phyloP scores from a whole-genome alignment of 2,888 invertebrate species.

The Hedychridium roseum region DNA sequence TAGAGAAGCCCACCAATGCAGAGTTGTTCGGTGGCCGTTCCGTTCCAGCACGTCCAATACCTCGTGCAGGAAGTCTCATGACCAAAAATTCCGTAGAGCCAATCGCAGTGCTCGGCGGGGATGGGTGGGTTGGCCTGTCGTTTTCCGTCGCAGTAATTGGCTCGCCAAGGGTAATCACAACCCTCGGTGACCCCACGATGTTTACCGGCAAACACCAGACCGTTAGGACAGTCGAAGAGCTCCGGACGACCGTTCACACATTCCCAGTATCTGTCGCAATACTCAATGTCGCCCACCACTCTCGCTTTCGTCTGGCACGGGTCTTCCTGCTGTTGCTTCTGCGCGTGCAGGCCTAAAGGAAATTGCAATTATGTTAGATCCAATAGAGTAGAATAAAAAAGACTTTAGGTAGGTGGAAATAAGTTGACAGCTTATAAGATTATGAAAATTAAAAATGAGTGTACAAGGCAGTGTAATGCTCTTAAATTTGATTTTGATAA shows the following conservation, averaged over 20 bases:
- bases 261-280: slow-evolving; percentile 88
- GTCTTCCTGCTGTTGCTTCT: slow-evolving; percentile 71
- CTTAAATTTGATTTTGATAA: too few relatives aligned
- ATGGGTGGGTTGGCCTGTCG: slow-evolving; percentile 84
- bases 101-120: slow-evolving; percentile 87
- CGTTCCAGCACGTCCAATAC: slow-evolving; percentile 96
- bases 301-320: slow-evolving; percentile 84
- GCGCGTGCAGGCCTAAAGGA: slow-evolving; percentile 46
- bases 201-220: slow-evolving; percentile 88
- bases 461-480: too few relatives aligned
- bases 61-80: slow-evolving; percentile 93
- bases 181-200: slow-evolving; percentile 88
- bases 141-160: slow-evolving; percentile 86
- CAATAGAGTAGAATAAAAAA: too few relatives aligned
- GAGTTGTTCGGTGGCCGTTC: slow-evolving; percentile 89
- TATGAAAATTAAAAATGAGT: too few relatives aligned
- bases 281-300: slow-evolving; percentile 79
- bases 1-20: slow-evolving; percentile 91
- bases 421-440: too few relatives aligned
- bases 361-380: neutral
- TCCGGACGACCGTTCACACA: slow-evolving; percentile 84
- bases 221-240: slow-evolving; percentile 90
- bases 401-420: too few relatives aligned
- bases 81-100: slow-evolving; percentile 92
- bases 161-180: slow-evolving; percentile 90